Evolutionary conservation across 2,888 invertebrate genomes (phyloP), one percentile per base, ranked within the genome.

Genomic region (Heteromurus nitidus): DNA sequence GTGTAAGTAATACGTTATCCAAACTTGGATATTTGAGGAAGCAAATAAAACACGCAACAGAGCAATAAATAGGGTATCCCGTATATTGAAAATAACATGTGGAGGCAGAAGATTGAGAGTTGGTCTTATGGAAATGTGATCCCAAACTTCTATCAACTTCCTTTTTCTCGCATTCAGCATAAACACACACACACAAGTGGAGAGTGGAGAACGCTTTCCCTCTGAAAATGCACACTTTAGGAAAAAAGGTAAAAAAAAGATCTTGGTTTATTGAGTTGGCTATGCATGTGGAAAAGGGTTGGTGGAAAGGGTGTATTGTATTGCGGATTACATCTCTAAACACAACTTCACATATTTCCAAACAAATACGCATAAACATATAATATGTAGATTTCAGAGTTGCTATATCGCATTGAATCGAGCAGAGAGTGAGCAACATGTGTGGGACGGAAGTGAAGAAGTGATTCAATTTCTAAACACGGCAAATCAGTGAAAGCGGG

Each of bases 361-460:
- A n/a, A n/a, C n/a, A n/a, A n/a, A n/a, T n/a, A n/a, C n/a, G n/a
- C n/a, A n/a, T n/a, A n/a, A n/a, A n/a, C n/a, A n/a, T n/a, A n/a
- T n/a, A n/a, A n/a, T n/a, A n/a, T n/a, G n/a, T n/a, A n/a, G n/a
- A n/a, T n/a, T n/a, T n/a, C n/a, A n/a, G n/a, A n/a, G n/a, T n/a
- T n/a, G n/a, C n/a, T n/a, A n/a, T n/a, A n/a, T n/a, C n/a, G n/a
- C n/a, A n/a, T n/a, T n/a, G n/a, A n/a, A n/a, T n/a, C n/a, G n/a
- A n/a, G n/a, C n/a, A n/a, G n/a, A n/a, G n/a, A n/a, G n/a, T n/a
- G n/a, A 7, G 68, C 68, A 68, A 68, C 68, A 68, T 30, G 68
- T 68, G 50, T 50, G 50, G 55, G 22, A 24, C 55, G 55, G 55
- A 55, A 55, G 55, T 55, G 55, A 55, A 55, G 24, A 22, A 55